Conservation (phyloP, 2,888 invertebrate species). For the Cantharis lateralis region DNA sequence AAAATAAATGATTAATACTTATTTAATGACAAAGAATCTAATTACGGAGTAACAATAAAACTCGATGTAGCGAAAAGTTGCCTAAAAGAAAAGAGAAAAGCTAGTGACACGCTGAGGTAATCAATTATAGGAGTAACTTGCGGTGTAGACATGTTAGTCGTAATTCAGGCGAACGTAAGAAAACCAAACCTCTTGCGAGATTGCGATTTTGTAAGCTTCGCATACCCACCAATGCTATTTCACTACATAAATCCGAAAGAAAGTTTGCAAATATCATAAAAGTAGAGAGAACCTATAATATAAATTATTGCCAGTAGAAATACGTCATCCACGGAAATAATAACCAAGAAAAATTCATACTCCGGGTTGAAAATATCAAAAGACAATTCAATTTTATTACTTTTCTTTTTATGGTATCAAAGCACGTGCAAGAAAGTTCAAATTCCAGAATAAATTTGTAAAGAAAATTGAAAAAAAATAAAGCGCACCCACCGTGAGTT, state of each 20-base stretch:
- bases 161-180: constrained; percentile 21
- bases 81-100: constrained; percentile 27
- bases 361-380: constrained; percentile 34
- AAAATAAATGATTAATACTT: constrained; percentile 27
- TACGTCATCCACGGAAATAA: constrained; percentile 30
- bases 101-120: constrained; percentile 31
- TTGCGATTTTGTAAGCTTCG: constrained; percentile 25
- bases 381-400: constrained; percentile 38
- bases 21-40: constrained; percentile 28
- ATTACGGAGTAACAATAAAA: constrained; percentile 30
- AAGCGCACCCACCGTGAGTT: constrained; percentile 10
- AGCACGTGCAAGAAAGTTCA: constrained; percentile 36
- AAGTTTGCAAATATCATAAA: constrained; percentile 31
- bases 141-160: constrained; percentile 30
- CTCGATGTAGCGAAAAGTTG: constrained; percentile 23
- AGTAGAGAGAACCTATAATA: constrained; percentile 28
- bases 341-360: constrained; percentile 31
- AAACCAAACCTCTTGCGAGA: constrained; percentile 19
- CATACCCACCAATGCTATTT: constrained; percentile 21
- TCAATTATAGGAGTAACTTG: constrained; percentile 34
- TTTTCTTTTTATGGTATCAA: constrained; percentile 37
- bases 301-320: constrained; percentile 28
- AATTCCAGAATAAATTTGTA: constrained; percentile 28
- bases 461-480: constrained; percentile 29
- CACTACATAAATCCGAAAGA: constrained; percentile 30